Evolutionary conservation across 1,140 invertebrate species (phyloP).

Genomic region (Pentalonia nigronervosa): DNA sequence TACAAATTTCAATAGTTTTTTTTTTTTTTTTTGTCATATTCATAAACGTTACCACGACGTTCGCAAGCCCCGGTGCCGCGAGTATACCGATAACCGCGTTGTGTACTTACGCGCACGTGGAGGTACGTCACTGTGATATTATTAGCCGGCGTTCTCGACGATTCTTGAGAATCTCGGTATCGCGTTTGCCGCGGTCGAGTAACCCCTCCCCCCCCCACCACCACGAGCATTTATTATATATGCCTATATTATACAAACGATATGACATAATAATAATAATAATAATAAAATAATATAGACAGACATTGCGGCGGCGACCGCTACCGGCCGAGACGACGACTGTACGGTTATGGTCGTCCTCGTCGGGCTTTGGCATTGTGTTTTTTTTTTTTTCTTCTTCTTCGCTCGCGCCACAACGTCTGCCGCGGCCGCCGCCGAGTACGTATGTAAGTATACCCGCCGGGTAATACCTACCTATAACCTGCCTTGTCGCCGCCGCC

Average conservation of each 20-base stretch:
- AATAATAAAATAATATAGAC: neutral
- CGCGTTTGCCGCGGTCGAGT: neutral
- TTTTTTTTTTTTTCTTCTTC: conserved; percentile 20
- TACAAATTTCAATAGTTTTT: no score
- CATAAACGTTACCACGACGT: no score
- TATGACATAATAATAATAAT: conserved; percentile 15
- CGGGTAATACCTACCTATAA: neutral
- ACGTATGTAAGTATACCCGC: neutral
- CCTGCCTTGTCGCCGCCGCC: no score
- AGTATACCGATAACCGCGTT: no score
- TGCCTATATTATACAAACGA: neutral
- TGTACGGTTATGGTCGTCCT: neutral
- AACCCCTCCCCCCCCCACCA: no score
- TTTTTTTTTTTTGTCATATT: no score
- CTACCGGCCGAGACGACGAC: neutral
- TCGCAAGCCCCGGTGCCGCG: no score
- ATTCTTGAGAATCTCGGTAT: neutral
- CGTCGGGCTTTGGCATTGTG: conserved; percentile 41
- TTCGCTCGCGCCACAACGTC: conserved; percentile 31
- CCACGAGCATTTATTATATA: no score
- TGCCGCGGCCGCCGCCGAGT: neutral
- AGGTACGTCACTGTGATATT: neutral
- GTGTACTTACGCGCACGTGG: neutral
- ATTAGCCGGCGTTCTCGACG: neutral
- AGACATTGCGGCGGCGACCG: conserved; percentile 14